A percentile compares a stretch with the other conserved stretches of the same genome.
Evolutionary conservation across 2,797 vertebrate species (phyloP).

Genomic region (Trichosurus vulpecula): DNA sequence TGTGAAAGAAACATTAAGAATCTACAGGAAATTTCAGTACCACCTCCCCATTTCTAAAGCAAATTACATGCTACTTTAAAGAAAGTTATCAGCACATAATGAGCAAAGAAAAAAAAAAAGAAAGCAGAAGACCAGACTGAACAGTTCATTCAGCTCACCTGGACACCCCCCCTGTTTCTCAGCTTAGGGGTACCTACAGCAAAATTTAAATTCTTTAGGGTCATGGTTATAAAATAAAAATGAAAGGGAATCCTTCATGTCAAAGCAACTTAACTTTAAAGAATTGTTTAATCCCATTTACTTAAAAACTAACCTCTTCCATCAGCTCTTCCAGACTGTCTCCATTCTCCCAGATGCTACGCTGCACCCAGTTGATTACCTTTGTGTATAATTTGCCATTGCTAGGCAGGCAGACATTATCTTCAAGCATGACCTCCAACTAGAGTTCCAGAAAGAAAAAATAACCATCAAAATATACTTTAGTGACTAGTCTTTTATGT

Average conservation of each 20-base stretch:
- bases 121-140: slow-evolving; percentile 87
- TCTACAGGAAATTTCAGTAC: slow-evolving; percentile 85
- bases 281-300: slow-evolving; percentile 81
- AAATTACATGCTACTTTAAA: slow-evolving; percentile 83
- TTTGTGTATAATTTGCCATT: slow-evolving; percentile 99
- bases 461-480: slow-evolving; percentile 6
- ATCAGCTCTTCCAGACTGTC: slow-evolving; percentile 96
- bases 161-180: slow-evolving; percentile 91
- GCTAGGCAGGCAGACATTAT: slow-evolving; percentile 96
- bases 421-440: slow-evolving; percentile 99
- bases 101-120: slow-evolving; percentile 82
- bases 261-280: slow-evolving; percentile 76
- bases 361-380: slow-evolving; percentile 99
- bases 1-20: slow-evolving; percentile 92
- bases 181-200: slow-evolving; percentile 90
- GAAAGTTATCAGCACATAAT: slow-evolving; percentile 82
- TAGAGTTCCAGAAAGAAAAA: slow-evolving; percentile 78
- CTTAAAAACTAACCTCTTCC: slow-evolving; percentile 97
- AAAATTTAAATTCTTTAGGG: slow-evolving; percentile 90
- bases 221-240: slow-evolving; percentile 83
- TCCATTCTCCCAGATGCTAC: slow-evolving; percentile 98
- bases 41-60: slow-evolving; percentile 86
- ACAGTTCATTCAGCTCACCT: slow-evolving; percentile 92
- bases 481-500: background rate
- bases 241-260: slow-evolving; percentile 84